Evolutionary conservation across 2,113 vertebrate species (phyloP).

Genomic region (Oryzias melastigma): DNA sequence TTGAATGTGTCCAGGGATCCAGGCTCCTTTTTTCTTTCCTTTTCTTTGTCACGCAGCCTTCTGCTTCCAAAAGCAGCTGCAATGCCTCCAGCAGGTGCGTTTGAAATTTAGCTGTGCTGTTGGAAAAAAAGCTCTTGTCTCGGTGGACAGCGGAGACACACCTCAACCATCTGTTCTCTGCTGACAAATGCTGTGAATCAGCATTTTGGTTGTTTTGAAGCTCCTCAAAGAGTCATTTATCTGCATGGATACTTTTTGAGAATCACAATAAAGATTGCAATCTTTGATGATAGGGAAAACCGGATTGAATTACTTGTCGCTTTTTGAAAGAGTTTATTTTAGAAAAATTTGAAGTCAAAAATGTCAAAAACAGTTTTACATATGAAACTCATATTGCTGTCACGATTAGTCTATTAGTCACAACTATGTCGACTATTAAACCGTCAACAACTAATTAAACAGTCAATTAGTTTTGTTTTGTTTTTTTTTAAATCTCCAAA

Average conservation of each 20-base stretch:
- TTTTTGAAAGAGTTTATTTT: neutral
- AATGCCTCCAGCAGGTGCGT: slow-evolving; percentile 11
- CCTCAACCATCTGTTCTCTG: slow-evolving; percentile 40
- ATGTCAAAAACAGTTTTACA: neutral
- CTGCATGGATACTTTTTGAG: slow-evolving; percentile 15
- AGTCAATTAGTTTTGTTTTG: too few relatives aligned
- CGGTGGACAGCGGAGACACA: slow-evolving; percentile 20
- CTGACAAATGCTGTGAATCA: slow-evolving; percentile 45
- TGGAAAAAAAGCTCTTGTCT: slow-evolving; percentile 23
- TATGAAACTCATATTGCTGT: too few relatives aligned
- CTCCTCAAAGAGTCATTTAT: slow-evolving; percentile 30
- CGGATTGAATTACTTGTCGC: slow-evolving; percentile 23
- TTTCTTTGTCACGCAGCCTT: slow-evolving; percentile 10
- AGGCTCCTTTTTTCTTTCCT: slow-evolving; percentile 16
- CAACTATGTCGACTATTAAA: too few relatives aligned
- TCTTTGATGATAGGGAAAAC: slow-evolving; percentile 33
- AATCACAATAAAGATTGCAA: slow-evolving; percentile 22
- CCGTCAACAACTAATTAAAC: too few relatives aligned
- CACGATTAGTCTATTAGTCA: too few relatives aligned
- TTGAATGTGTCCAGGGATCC: slow-evolving; percentile 52
- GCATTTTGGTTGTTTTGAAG: slow-evolving; percentile 27
- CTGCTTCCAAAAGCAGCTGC: slow-evolving; percentile 7
- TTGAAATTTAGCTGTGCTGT: neutral
- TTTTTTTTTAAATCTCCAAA: too few relatives aligned
- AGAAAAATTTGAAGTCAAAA: neutral